Conservation (phyloP, 1,140 invertebrate species). For the Drosophila azteca region DNA sequence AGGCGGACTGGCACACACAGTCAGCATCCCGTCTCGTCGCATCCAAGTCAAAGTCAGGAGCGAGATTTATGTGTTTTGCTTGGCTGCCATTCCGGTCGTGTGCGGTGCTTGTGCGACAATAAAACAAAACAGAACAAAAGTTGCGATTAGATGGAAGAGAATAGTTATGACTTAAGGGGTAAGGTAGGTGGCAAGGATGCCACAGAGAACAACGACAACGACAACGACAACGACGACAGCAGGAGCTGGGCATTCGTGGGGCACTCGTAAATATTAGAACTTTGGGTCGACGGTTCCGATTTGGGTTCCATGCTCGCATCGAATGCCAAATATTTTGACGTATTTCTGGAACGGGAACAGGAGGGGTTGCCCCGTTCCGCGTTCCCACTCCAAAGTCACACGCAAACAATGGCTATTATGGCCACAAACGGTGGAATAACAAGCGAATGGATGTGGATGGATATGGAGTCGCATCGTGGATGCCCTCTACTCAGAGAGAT, state of each 20-base stretch:
- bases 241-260: conserved; percentile 16
- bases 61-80: conserved; percentile 82
- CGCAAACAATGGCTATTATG: conserved; percentile 65
- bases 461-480: not conserved
- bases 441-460: conserved; percentile 15
- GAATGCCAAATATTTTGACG: conserved; percentile 82
- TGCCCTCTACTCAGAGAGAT: not conserved
- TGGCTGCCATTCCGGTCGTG: conserved; percentile 59
- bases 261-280: conserved; percentile 65
- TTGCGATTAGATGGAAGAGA: conserved; percentile 74
- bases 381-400: not conserved
- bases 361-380: not conserved
- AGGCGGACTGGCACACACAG: conserved; percentile 34
- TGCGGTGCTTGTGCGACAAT: conserved; percentile 58
- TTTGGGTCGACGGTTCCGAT: conserved; percentile 30
- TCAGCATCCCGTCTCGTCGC: conserved; percentile 13
- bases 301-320: conserved; percentile 57
- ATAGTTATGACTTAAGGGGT: conserved; percentile 61
- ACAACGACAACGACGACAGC: conserved; percentile 6
- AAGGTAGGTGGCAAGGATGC: not conserved
- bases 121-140: conserved; percentile 78
- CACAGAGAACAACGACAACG: not conserved
- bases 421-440: conserved; percentile 71
- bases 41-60: conserved; percentile 71
- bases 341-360: conserved; percentile 53